Evolutionary conservation across 2,113 vertebrate species (phyloP).

Genomic region (Chloropsis hardwickii): DNA sequence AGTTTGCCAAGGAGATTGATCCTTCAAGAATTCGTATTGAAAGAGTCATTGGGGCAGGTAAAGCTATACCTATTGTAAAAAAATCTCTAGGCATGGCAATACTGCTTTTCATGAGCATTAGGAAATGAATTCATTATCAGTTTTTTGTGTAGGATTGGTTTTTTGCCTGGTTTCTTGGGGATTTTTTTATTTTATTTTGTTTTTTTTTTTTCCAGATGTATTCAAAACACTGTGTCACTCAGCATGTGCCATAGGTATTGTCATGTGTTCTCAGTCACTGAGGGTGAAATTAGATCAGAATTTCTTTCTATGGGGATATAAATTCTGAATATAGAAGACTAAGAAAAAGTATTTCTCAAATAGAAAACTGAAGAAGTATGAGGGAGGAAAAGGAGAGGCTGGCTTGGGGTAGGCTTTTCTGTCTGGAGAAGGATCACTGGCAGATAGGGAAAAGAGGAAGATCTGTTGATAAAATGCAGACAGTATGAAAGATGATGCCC

Average conservation of each 20-base stretch:
- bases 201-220: background rate
- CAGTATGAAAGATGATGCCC: background rate
- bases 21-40: constrained; percentile 93
- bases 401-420: background rate
- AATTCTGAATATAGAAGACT: background rate
- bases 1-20: constrained; percentile 97
- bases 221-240: background rate
- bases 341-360: background rate
- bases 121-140: background rate
- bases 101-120: background rate
- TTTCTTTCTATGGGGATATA: background rate
- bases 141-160: rapidly evolving
- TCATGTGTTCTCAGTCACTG: background rate
- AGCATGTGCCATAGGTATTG: background rate
- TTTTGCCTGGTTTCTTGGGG: background rate
- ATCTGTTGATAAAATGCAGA: background rate
- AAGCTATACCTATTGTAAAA: background rate
- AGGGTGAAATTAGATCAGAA: background rate
- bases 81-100: background rate
- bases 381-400: background rate
- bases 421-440: background rate
- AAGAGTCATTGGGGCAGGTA: constrained; percentile 95
- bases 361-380: background rate
- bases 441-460: background rate
- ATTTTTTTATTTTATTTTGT: background rate